A percentile compares a stretch with the other conserved stretches of the same genome.
phyloP scores from a whole-genome alignment of 2,797 vertebrate species.

The Tragelaphus eurycerus region DNA sequence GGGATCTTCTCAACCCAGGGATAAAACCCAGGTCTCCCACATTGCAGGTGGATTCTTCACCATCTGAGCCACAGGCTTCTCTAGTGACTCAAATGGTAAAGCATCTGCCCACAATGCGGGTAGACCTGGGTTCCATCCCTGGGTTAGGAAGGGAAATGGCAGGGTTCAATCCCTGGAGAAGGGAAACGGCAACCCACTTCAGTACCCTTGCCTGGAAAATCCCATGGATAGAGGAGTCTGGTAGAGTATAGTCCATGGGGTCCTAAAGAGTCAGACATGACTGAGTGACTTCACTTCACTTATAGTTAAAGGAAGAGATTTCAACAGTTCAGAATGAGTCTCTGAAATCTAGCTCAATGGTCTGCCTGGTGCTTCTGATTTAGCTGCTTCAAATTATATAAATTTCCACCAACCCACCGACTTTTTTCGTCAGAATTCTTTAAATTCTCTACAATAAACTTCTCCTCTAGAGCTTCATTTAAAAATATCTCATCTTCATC shows the following conservation, averaged over 20 bases:
- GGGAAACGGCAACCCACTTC: neutral
- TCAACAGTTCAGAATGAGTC: neutral
- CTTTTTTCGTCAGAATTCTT: neutral
- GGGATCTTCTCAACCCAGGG: neutral
- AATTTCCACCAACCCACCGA: neutral
- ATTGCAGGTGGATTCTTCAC: accelerated
- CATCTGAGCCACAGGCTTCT: neutral
- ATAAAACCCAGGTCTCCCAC: neutral
- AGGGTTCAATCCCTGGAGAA: neutral
- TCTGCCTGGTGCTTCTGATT: neutral
- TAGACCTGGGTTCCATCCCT: neutral
- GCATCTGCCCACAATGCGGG: accelerated
- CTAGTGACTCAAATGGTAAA: neutral
- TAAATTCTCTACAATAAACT: neutral
- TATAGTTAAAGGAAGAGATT: neutral
- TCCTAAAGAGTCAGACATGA: neutral
- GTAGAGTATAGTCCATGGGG: neutral
- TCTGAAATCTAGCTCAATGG: neutral
- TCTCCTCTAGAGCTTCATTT: constrained; percentile 22
- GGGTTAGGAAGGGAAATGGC: neutral
- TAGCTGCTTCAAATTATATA: neutral
- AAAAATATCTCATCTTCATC: neutral
- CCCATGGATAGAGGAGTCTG: neutral
- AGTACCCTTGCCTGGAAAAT: neutral
- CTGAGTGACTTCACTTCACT: neutral